phyloP scores from a whole-genome alignment of 2,113 vertebrate genomes.

The Copsychus sechellarum region DNA sequence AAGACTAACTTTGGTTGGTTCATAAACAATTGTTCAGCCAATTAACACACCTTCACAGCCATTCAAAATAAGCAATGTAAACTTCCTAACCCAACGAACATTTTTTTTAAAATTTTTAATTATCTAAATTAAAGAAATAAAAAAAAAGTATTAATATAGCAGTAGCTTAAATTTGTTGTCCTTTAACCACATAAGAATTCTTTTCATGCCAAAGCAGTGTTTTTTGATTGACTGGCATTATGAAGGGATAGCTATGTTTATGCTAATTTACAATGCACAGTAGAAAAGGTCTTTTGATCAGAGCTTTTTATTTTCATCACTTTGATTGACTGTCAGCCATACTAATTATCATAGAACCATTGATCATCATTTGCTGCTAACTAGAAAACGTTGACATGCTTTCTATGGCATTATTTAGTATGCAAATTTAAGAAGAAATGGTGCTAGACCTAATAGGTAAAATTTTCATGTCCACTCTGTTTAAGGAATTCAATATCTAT shows the following conservation, averaged over 20 bases:
- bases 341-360: conserved; percentile 52
- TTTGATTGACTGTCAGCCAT: conserved; percentile 59
- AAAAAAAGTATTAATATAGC: neutral
- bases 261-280: conserved; percentile 47
- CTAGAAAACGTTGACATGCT: conserved; percentile 26
- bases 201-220: neutral
- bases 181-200: neutral
- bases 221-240: neutral
- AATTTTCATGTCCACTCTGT: neutral
- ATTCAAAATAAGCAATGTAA: neutral
- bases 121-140: neutral
- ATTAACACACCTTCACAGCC: neutral
- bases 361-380: conserved; percentile 53
- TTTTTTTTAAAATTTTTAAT: neutral
- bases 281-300: conserved; percentile 63
- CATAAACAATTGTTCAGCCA: neutral
- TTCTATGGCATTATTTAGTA: conserved; percentile 29
- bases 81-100: neutral
- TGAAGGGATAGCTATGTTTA: conserved; percentile 13
- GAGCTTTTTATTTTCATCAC: conserved; percentile 46
- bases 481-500: neutral
- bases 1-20: neutral
- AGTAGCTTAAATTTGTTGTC: neutral
- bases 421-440: neutral
- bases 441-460: neutral